phyloP scores from a whole-genome alignment of 2,797 vertebrate species.

The Malacoraja senta region DNA sequence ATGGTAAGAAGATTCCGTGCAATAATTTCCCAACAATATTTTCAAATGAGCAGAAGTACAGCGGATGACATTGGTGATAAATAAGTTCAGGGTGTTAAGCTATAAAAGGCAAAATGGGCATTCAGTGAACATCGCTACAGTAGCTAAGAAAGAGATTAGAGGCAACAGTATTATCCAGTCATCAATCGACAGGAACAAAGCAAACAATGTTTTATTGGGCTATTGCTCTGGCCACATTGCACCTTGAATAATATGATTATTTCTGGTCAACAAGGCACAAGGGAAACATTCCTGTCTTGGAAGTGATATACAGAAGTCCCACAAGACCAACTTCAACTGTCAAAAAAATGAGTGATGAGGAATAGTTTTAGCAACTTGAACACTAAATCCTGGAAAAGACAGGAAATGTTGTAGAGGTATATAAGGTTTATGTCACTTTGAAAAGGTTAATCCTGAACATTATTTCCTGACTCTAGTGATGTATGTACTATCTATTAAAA shows the following conservation, averaged over 20 bases:
- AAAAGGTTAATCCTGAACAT: neutral
- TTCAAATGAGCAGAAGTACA: neutral
- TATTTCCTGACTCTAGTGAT: neutral
- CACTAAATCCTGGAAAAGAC: neutral
- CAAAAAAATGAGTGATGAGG: neutral
- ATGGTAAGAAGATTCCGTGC: neutral
- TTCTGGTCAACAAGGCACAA: slow-evolving; percentile 7
- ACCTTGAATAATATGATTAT: neutral
- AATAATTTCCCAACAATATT: neutral
- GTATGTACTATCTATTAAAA: neutral
- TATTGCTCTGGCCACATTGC: neutral
- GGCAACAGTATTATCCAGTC: neutral
- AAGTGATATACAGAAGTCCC: neutral
- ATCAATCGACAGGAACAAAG: neutral
- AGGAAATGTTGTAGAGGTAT: neutral
- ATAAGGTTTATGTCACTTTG: neutral
- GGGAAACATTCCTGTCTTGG: neutral
- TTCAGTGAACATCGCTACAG: neutral
- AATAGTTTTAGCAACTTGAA: neutral
- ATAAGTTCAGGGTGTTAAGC: neutral
- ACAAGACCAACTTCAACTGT: neutral
- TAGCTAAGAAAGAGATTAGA: neutral
- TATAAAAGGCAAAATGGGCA: neutral
- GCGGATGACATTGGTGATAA: neutral
- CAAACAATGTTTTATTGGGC: neutral